Conservation (phyloP, 2,888 invertebrate genomes). For the Stictocephala bisonia region DNA sequence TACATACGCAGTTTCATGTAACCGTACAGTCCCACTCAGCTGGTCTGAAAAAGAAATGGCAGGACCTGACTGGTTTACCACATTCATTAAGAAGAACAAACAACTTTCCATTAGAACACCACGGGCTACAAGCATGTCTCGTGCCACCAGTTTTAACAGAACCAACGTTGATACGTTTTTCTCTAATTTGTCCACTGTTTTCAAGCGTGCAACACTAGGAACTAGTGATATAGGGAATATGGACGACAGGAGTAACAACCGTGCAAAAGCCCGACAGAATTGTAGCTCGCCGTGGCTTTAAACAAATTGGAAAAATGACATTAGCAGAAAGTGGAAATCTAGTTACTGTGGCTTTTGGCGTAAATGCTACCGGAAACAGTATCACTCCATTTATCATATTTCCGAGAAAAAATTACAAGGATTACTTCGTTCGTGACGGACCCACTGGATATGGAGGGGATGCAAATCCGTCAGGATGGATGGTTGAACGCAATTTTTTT, state of each 20-base stretch:
- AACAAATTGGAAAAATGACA: slow-evolving; percentile 57
- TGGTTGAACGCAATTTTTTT: slow-evolving; percentile 51
- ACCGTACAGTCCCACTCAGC: slow-evolving; percentile 47
- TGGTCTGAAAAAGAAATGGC: slow-evolving; percentile 51
- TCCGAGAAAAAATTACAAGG: slow-evolving; percentile 54
- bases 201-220: slow-evolving; percentile 38
- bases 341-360: slow-evolving; percentile 54
- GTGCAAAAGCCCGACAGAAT: slow-evolving; percentile 56
- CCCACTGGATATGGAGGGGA: slow-evolving; percentile 58
- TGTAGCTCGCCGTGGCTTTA: slow-evolving; percentile 53
- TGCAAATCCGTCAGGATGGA: slow-evolving; percentile 59
- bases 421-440: slow-evolving; percentile 60
- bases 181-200: slow-evolving; percentile 45
- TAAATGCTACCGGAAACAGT: slow-evolving; percentile 54
- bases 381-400: slow-evolving; percentile 59
- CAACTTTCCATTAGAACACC: slow-evolving; percentile 11
- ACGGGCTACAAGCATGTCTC: slow-evolving; percentile 32
- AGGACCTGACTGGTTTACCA: slow-evolving; percentile 26
- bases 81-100: slow-evolving; percentile 8
- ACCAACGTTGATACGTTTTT: slow-evolving; percentile 47
- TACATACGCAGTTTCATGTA: slow-evolving; percentile 49
- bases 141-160: slow-evolving; percentile 40
- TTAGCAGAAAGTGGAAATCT: slow-evolving; percentile 59
- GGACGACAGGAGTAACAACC: slow-evolving; percentile 57
- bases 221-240: slow-evolving; percentile 54